These are phyloP conservation scores for Ischnura elegans DNA, from an alignment of 2,888 invertebrate species.

Conservation along the genomic window DNA sequence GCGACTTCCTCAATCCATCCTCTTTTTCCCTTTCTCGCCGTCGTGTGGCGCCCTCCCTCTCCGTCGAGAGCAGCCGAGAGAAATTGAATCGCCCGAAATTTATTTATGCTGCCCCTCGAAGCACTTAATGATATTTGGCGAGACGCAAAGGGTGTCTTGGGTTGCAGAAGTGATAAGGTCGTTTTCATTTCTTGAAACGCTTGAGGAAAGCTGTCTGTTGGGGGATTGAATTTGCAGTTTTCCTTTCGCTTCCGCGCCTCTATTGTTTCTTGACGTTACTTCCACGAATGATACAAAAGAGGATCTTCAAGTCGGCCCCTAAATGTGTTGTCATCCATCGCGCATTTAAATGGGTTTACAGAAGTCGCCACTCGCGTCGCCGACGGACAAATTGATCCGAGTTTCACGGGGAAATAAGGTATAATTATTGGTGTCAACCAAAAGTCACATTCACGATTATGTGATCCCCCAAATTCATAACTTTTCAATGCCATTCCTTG, in stretches of 20 bases:
- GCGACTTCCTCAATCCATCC: background rate
- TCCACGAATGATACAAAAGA: no score
- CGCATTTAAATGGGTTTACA: no score
- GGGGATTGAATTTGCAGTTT: background rate
- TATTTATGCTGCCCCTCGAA: background rate
- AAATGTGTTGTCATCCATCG: no score
- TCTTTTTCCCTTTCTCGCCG: background rate
- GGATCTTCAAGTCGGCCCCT: no score
- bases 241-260: background rate
- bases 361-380: no score
- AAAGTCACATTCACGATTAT: no score
- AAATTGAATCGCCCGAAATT: slow-evolving; percentile 20
- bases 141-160: background rate
- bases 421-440: no score
- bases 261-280: background rate
- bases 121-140: slow-evolving; percentile 15
- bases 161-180: background rate
- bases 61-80: background rate
- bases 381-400: no score
- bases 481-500: no score
- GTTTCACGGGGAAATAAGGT: no score
- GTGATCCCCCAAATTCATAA: no score
- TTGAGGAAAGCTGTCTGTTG: background rate
- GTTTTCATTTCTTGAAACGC: slow-evolving; percentile 20
- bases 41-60: background rate